A percentile compares a stretch with the other conserved stretches of the same genome.
These are phyloP conservation scores for Apistogramma diplotaenia DNA, from an alignment of 2,113 vertebrate genomes.

Conservation along the genomic window DNA sequence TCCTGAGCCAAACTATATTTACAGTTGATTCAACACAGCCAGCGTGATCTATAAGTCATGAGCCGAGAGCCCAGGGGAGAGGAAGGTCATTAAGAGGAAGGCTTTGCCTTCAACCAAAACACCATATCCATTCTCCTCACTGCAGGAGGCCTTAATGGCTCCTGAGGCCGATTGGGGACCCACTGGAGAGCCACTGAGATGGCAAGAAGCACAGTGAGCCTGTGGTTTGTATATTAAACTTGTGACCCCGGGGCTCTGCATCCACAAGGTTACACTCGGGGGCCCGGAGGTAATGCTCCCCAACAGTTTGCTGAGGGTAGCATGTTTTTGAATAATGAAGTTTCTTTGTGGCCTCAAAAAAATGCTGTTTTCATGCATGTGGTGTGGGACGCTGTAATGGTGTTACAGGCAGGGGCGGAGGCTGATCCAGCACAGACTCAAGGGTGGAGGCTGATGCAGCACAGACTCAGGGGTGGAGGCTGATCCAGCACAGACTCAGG, in stretches of 20 bases:
- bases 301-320: slow-evolving; percentile 13
- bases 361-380: slow-evolving; percentile 4
- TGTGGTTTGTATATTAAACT: slow-evolving; percentile 51
- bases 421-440: not conserved
- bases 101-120: slow-evolving; percentile 46
- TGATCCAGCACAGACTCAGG: no score
- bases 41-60: slow-evolving; percentile 53
- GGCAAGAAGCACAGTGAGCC: slow-evolving; percentile 22
- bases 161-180: slow-evolving; percentile 29
- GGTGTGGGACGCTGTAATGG: not conserved
- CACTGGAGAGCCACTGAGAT: slow-evolving; percentile 31
- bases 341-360: not conserved
- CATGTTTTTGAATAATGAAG: slow-evolving; percentile 26
- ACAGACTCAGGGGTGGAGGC: no score
- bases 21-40: slow-evolving; percentile 57
- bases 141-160: slow-evolving; percentile 51
- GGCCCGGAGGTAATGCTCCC: not conserved
- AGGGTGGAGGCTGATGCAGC: no score
- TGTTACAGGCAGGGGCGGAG: not conserved
- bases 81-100: slow-evolving; percentile 46
- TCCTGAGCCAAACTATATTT: slow-evolving; percentile 50
- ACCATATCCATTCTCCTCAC: slow-evolving; percentile 34
- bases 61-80: slow-evolving; percentile 36
- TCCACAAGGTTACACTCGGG: not conserved
- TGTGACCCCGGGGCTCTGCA: slow-evolving; percentile 5